phyloP scores from a whole-genome alignment of 2,113 vertebrate genomes.

The Sus scrofa region DNA sequence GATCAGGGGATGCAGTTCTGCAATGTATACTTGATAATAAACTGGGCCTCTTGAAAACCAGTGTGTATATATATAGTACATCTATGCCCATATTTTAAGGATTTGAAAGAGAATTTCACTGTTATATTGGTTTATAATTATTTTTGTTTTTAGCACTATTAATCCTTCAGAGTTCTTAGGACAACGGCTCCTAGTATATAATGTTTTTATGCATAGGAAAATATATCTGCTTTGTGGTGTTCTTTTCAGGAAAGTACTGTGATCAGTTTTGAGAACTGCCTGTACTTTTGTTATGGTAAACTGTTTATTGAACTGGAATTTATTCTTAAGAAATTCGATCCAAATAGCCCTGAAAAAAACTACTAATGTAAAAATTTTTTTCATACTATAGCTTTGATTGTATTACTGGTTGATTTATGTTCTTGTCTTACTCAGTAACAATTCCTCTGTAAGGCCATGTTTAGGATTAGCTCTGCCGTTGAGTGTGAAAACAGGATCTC shows the following conservation, averaged over 20 bases:
- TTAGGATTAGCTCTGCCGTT: neutral
- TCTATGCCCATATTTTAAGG: neutral
- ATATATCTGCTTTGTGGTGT: neutral
- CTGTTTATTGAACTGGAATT: constrained; percentile 29
- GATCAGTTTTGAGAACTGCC: neutral
- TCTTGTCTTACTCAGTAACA: neutral
- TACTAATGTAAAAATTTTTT: neutral
- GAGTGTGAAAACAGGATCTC: neutral
- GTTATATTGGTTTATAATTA: constrained; percentile 33
- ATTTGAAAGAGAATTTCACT: constrained; percentile 45
- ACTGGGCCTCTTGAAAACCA: constrained; percentile 31
- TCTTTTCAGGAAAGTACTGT: constrained; percentile 47
- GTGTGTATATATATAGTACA: neutral
- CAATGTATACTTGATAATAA: neutral
- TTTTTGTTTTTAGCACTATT: constrained; percentile 48
- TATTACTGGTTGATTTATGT: neutral
- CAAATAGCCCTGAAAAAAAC: neutral
- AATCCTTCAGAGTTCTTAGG: constrained; percentile 16
- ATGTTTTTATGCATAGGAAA: constrained; percentile 35
- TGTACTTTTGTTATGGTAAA: constrained; percentile 26
- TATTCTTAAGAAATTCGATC: constrained; percentile 13
- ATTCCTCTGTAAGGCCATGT: neutral
- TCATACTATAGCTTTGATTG: neutral
- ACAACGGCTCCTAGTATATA: neutral
- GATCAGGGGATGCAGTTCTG: neutral